Conservation (phyloP, 1,140 invertebrate genomes). For the Drosophila aff. region DNA sequence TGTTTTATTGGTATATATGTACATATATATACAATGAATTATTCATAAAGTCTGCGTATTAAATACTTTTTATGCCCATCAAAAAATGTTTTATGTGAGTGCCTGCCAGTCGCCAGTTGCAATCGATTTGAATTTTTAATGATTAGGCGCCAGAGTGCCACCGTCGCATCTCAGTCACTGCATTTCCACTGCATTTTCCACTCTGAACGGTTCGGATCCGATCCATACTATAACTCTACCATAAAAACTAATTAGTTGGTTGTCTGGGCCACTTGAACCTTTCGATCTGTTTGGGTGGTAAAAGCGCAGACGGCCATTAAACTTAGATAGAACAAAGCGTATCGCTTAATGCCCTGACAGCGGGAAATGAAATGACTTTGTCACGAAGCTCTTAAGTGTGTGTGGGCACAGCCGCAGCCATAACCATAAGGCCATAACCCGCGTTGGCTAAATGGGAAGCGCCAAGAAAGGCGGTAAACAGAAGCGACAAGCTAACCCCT, state of each 20-base stretch:
- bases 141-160: conserved; percentile 83
- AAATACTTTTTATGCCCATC: conserved; percentile 79
- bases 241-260: conserved; percentile 82
- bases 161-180: conserved; percentile 21
- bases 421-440: conserved; percentile 16
- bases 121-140: conserved; percentile 84
- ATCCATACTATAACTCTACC: conserved; percentile 1
- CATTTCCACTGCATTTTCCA: conserved; percentile 10
- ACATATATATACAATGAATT: conserved; percentile 65
- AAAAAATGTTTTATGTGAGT: conserved; percentile 77
- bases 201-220: neutral
- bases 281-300: conserved; percentile 67
- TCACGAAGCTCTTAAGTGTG: conserved; percentile 75
- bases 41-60: conserved; percentile 72
- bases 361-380: conserved; percentile 74
- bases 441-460: conserved; percentile 14
- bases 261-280: conserved; percentile 55
- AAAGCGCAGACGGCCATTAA: conserved; percentile 70
- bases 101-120: conserved; percentile 37
- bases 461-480: conserved; percentile 34
- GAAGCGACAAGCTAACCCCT: conserved; percentile 26
- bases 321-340: conserved; percentile 71
- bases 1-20: conserved; percentile 11
- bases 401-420: conserved; percentile 14
- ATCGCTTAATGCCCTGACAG: conserved; percentile 56